Evolutionary conservation across 2,113 vertebrate species (phyloP), one percentile per base, ranked within the genome.

Genomic region (Callithrix jacchus): DNA sequence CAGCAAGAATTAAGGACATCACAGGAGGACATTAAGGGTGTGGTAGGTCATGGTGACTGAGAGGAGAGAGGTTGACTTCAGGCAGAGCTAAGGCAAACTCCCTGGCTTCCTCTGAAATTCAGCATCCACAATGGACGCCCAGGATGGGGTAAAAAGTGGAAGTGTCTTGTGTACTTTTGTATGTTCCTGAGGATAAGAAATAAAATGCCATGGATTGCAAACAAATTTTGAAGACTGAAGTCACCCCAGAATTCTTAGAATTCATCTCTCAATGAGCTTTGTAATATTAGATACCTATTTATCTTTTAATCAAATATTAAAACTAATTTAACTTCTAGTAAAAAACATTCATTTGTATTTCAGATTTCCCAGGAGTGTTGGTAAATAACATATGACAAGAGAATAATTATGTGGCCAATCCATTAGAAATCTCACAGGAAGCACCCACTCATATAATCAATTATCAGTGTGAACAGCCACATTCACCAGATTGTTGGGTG

Each of bases 281-380:
- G 6, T 66, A 45, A 52, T 10, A 10, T 85, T 61, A 94, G 73
- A 35, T 70, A 42, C 58, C 52, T 58, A 40, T 85, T 87, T 93
- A 47, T 42, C 23, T 68, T 61, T 56, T 87, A 66, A 68, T 83
- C 27, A 64, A 95, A 89, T 80, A 93, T 79, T 74, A 80, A 97
- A 81, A 14, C 49, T 82, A 87, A 89, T 37, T 47, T 18, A 37
- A 84, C 49, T 81, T 68, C 40, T 52, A 42, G 3, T 83, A 93
- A 90, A 64, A 93, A 70, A 27, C 20, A 3, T 89, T 86, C 87
- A 47, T 64, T 83, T 70, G 18, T 45, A 70, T 86, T 95, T 89
- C 40, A 84, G 54, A 87, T 40, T 70, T 76, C 85, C 73, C 4
- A 54, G 12, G 61, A 80, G n/a, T 37, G 4, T 49, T 93, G 66